Evolutionary conservation across 2,888 invertebrate genomes (phyloP), one percentile per base, ranked within the genome.

Genomic region (Nasonia oneida): DNA sequence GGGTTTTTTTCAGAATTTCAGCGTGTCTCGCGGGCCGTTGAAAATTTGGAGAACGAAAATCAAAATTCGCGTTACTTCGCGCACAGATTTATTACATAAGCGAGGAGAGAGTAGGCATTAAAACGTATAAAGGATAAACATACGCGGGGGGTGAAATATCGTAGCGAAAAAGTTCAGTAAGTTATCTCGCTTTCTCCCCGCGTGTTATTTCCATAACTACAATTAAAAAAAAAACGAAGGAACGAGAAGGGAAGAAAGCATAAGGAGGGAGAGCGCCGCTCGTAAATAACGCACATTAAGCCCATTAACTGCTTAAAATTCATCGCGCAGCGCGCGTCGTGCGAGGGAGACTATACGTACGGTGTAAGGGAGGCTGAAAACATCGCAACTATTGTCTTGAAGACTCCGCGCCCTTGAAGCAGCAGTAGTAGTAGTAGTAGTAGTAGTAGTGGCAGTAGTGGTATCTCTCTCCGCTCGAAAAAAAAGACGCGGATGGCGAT

Each of bases 301-400:
- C 82, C 81, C 84, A 83, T 85, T 85, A 82, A 82, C 82, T 83
- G n/a, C 83, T 85, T 85, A 79, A 83, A 84, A 87, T 87, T 85
- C 87, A 87, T 83, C 81, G 85, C 81, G 57, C 42, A 71, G 39
- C 67, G 74, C 74, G 39, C 23, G 8, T 12, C 18, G 42, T 15
- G 61, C 23, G 70, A 79, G 67, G 50, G 80, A 53, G 71, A 33
- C 29, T 14, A 53, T 3, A 10, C 15, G 53, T 15, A 53, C 15
- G 18, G 53, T 14, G 15, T 53, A 53, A n/a, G 73, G 79, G 33
- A 18, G 47, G n/a, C 76, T 61, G 64, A 64, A 50, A 70, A 67
- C 42, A 67, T 75, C 74, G 3, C 71, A 81, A 86, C 85, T 75
- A 83, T 86, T 86, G 85, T 86, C 85, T 82, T 29, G 33, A 33